Conservation (phyloP, 2,113 vertebrate species). For the Cygnus atratus region DNA sequence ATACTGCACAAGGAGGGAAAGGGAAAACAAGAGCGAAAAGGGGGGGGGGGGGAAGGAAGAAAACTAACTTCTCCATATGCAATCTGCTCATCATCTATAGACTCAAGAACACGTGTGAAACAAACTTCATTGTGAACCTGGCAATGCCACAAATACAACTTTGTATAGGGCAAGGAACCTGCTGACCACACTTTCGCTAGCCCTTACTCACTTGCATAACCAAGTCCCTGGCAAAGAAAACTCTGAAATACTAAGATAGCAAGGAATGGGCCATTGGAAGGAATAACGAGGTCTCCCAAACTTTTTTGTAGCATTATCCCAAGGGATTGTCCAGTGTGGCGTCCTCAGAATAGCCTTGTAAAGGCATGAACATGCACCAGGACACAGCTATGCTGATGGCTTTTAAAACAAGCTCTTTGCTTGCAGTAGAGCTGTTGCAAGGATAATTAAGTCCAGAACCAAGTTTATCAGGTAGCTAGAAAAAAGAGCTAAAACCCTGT, state of each 20-base stretch:
- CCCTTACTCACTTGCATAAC: background rate
- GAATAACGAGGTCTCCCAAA: background rate
- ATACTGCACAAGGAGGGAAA: background rate
- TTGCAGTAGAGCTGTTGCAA: background rate
- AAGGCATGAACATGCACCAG: background rate
- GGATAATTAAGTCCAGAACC: background rate
- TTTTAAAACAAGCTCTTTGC: background rate
- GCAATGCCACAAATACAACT: background rate
- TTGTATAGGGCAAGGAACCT: background rate
- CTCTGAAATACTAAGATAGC: accelerated
- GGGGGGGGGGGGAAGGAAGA: too few species aligned
- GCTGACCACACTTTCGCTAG: background rate
- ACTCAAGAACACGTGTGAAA: background rate
- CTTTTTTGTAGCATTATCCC: background rate
- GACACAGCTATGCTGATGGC: background rate
- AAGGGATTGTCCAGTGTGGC: background rate
- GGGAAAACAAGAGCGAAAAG: background rate
- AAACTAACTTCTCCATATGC: background rate
- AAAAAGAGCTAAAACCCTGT: background rate
- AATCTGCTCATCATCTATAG: background rate
- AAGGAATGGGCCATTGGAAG: background rate
- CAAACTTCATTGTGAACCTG: background rate
- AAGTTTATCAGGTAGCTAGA: background rate
- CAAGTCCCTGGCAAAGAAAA: background rate
- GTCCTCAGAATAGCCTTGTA: background rate